Base-by-base conservation (phyloP, 2,797 vertebrate species). In the Rhinophrynus dorsalis region DNA sequence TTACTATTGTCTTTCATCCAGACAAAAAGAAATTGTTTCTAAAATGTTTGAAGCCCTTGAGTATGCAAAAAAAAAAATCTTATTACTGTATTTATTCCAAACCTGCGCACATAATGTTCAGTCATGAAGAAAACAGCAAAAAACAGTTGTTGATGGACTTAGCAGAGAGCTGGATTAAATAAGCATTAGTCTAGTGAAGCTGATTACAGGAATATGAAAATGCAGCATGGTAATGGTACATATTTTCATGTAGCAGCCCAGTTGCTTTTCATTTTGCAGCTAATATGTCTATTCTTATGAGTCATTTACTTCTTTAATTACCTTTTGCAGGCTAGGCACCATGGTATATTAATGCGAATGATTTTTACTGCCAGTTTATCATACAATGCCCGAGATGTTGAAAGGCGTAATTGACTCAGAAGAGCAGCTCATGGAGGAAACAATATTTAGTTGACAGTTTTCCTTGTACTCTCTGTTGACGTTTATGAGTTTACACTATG, bases 281-380 rank as follows among this genome's bases (percentile, higher is more conserved):
- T 99, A 98, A 98, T 99, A 97, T 91, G 94, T 97, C 95, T 96
- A 93, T 97, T 99, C 96, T 98, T 99, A 98, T 99, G 97, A 99
- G 96, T 98, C 97, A 98, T 99, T 99, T 98, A 98, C 96, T 97
- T 98, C 96, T 98, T 99, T 99, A 99, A 99, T 99, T 99, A 99
- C 96, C 96, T 96, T 96, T 94, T 96, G 95, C 96, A 95, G 95
- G 94, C 95, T 95, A 98, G 96, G 96, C 96, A 97, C 95, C 96
- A 95, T 96, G 95, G 94, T 94, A 96, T 97, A 98, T 98, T 98
- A 99, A 98, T 97, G 96, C 92, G 96, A 94, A 95, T 95, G 95
- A 95, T 95, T 98, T 99, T 98, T 96, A 98, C 94, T 94, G 96
- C 95, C 95, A 93, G 96, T 98, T 96, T 93, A 95, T 99, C 97